Conservation (phyloP, 92 coral and sea anemone species). For the Muricea muricata region DNA sequence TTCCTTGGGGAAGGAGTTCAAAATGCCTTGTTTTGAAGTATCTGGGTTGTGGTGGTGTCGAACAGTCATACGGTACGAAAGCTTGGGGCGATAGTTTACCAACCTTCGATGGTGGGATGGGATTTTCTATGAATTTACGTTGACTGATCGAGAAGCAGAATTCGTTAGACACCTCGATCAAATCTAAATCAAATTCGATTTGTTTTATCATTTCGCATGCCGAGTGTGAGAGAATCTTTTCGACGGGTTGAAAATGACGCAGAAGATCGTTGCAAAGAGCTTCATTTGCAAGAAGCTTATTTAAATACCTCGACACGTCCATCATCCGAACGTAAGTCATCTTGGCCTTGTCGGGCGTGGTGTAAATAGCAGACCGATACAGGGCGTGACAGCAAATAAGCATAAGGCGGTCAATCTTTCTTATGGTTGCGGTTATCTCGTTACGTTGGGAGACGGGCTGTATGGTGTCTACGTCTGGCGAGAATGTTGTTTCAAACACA, state of each 20-base stretch:
- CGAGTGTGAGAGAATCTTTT: not conserved
- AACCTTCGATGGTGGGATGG: conserved; percentile 6
- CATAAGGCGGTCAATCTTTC: not conserved
- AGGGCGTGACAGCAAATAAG: not conserved
- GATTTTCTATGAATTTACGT: conserved; percentile 10
- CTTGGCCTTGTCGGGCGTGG: not conserved
- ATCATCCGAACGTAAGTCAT: conserved; percentile 5
- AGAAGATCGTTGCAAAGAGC: not conserved
- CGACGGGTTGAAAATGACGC: not conserved
- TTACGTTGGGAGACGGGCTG: not conserved
- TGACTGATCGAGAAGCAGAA: not conserved
- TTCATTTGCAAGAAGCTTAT: conserved; percentile 3
- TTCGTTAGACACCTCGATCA: conserved; percentile 18
- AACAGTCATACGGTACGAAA: not conserved
- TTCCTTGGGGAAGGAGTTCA: conserved; percentile 30
- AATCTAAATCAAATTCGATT: not conserved
- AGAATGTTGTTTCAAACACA: not conserved
- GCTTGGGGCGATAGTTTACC: conserved; percentile 24
- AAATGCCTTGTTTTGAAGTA: conserved; percentile 34
- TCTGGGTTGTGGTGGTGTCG: conserved; percentile 16
- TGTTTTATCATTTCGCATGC: not conserved
- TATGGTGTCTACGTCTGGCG: not conserved
- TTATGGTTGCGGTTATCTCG: not conserved
- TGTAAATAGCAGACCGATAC: not conserved
- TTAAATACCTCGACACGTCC: conserved; percentile 19